Evolutionary conservation across 2,888 invertebrate genomes (phyloP).

Genomic region (Carcina quercana): DNA sequence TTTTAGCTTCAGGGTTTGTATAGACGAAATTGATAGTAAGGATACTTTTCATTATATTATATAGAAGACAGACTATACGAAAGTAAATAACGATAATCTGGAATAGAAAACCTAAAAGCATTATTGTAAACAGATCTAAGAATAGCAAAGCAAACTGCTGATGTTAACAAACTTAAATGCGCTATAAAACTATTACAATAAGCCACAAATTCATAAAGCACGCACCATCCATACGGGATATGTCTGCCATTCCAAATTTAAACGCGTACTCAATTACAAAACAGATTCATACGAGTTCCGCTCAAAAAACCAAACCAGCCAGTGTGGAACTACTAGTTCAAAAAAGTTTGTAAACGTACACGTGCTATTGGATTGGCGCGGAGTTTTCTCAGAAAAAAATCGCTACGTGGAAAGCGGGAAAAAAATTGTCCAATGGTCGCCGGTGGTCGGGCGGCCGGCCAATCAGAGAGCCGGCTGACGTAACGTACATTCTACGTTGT

Average conservation of each 20-base stretch:
- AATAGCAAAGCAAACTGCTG: neutral
- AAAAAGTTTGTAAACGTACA: conserved; percentile 43
- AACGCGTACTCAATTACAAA: conserved; percentile 4
- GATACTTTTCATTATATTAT: too few relatives aligned
- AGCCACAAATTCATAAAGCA: conserved; percentile 21
- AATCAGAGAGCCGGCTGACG: conserved; percentile 41
- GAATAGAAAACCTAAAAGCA: too few relatives aligned
- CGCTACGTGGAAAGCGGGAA: conserved; percentile 66
- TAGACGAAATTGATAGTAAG: too few relatives aligned
- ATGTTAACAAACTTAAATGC: conserved; percentile 12
- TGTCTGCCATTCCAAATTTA: conserved; percentile 15
- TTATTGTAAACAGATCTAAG: too few relatives aligned
- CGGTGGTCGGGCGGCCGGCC: conserved; percentile 36
- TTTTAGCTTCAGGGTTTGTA: too few relatives aligned
- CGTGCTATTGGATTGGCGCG: conserved; percentile 56
- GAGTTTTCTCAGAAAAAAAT: conserved; percentile 59
- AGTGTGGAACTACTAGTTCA: conserved; percentile 21
- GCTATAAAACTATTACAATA: conserved; percentile 27
- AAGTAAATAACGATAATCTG: too few relatives aligned
- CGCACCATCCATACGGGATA: conserved; percentile 4
- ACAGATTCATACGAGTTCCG: too few relatives aligned
- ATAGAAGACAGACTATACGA: too few relatives aligned
- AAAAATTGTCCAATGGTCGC: conserved; percentile 62
- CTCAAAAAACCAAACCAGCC: conserved; percentile 17
- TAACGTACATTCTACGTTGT: conserved; percentile 67